Base-by-base conservation (phyloP, 2,888 invertebrate genomes). In the Trissolcus japonicus region DNA sequence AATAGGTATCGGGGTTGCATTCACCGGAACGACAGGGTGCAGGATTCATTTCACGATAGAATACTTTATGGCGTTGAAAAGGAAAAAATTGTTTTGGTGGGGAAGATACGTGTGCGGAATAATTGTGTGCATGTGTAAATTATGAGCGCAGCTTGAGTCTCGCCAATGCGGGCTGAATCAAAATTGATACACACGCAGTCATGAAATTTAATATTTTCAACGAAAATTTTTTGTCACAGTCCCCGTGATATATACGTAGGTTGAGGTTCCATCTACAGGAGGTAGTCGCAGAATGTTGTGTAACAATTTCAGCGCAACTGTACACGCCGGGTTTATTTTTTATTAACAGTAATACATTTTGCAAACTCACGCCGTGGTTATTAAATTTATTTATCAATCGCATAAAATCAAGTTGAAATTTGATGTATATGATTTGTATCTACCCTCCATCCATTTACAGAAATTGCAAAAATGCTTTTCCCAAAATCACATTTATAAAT, bases 1-100 rank as follows among this genome's bases (percentile, higher is more conserved):
- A 63, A 63, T 46, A 63, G 63, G 55, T 55, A 55, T 63, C 17
- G 29, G 55, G 55, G 63, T 55, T 43, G 51, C 21, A 40, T 40
- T 53, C 41, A 35, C 17, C 6, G 6, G 40, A 7, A 19, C 11
- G n/a, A 50, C n/a, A 29, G 48, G 35, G 9, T 56, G 67, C 51
- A 29, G 41, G 48, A 66, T 56, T 66, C 29, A 57, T 66, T 66
- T 51, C 17, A 53, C 16, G 43, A 41, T 59, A 59, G 51, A 59
- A 41, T 51, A 67, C 50, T 66, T 56, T 66, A 56, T 50, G 48
- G 17, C 17, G 46, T 16, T 40, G 55, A 14, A 35, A 43, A 60
- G 50, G 16, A 56, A 54, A 54, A 54, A 54, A 25, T 11, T 53
- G 19, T 25, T 54, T 17, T 35, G 35, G 35, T 11, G 35, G 14